Percentiles rank a stretch among this genome's conserved stretches.
Conservation (phyloP, 2,797 vertebrate genomes). For the Sebastes flavidus region DNA sequence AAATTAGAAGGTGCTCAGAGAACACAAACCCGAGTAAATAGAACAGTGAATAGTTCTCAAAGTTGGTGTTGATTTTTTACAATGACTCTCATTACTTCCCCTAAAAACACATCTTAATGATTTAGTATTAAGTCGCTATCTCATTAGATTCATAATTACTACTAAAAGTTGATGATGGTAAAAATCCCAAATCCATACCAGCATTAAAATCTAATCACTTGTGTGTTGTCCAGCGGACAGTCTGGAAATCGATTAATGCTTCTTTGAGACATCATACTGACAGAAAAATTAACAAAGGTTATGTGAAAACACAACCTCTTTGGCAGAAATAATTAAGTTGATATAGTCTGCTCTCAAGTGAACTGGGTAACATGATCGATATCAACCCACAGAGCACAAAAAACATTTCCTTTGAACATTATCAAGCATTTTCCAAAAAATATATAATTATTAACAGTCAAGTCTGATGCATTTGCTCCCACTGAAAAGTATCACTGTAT, state of each 20-base stretch:
- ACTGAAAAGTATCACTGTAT: not conserved
- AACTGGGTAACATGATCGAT: not conserved
- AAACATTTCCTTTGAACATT: not conserved
- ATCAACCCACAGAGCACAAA: not conserved
- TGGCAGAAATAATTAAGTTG: constrained; percentile 1
- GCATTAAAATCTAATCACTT: constrained; percentile 9
- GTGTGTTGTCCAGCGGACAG: not conserved
- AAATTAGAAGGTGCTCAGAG: constrained; percentile 46
- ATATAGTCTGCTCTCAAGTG: not conserved
- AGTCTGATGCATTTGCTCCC: not conserved
- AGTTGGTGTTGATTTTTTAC: not conserved
- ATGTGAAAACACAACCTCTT: constrained; percentile 17
- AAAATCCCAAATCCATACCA: not conserved
- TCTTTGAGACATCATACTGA: not conserved
- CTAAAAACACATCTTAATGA: not conserved
- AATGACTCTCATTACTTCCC: not conserved
- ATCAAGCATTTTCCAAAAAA: not conserved
- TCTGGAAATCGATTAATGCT: not conserved
- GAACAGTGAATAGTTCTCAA: constrained; percentile 18
- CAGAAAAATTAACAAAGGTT: not conserved
- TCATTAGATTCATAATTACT: not conserved
- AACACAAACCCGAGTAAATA: constrained; percentile 37
- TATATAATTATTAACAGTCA: not conserved
- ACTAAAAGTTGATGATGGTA: not conserved
- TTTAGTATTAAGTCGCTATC: not conserved